Base-by-base conservation (phyloP, 2,113 vertebrate genomes). In the Halichoerus grypus region DNA sequence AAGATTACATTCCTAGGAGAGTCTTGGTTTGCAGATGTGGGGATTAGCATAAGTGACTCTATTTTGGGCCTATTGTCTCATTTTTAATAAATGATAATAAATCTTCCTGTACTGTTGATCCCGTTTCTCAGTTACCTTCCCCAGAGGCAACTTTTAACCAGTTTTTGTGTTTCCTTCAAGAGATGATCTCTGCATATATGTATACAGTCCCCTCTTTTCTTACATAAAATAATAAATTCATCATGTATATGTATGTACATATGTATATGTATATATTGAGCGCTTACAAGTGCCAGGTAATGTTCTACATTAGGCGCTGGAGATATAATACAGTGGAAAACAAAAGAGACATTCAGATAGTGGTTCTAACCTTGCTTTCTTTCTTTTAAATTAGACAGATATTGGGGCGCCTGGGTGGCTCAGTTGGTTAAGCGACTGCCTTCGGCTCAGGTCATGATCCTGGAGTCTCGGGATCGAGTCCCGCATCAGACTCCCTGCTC, bases 151-250 rank as follows among this genome's bases (percentile, higher is more conserved):
- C 28, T 36, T 84, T 92, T 74, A 49, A 74, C 59, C 39, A 63
- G 31, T 51, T 92, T 57, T 36, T 92, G 46, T 82, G 79, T 92
- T 92, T 92, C 31, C 53, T 82, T 71, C 77, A 83, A 57, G 21
- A 83, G 51, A 88, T 76, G 33, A 93, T 63, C 33, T 76, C 36
- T 53, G 42, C 59, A 51, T 79, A 26, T 53, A 53, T 31, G 39
- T 61, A 77, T 63, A 61, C 14, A 16, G 21, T 89, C 71, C 55
- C 14, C 31, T 49, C 65, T 88, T 88, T 36, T 72, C 67, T 88
- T 86, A 84, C 39, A 33, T 46, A 65, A 69, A 69, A 36, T 85
- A 49, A 85, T 69, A 31, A 53, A n/a, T 69, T 67, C 12, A 49
- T 85, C 59, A 85, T 33, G 65, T 63, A 84, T 14, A 21, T 33